These are phyloP conservation scores for Momotus momota DNA, from an alignment of 2,797 vertebrate genomes.

Conservation along the genomic window DNA sequence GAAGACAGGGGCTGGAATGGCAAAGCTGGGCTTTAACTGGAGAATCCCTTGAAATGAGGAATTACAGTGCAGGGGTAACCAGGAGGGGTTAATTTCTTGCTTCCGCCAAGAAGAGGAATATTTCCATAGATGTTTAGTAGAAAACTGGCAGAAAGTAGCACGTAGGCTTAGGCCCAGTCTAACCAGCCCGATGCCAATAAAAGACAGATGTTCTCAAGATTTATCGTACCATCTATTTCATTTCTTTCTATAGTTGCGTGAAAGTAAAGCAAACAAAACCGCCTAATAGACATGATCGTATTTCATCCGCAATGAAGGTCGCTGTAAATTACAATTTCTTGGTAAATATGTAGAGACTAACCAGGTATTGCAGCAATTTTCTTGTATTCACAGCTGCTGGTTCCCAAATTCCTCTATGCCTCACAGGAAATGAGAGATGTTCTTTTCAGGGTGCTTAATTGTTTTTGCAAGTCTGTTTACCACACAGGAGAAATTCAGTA, in stretches of 20 bases:
- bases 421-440: conserved; percentile 48
- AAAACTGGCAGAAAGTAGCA: not conserved
- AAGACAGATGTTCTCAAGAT: not conserved
- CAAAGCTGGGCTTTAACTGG: not conserved
- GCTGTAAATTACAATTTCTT: not conserved
- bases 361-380: conserved; percentile 20
- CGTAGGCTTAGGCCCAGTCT: not conserved
- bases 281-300: not conserved
- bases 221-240: not conserved
- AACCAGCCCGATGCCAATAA: not conserved
- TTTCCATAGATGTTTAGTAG: not conserved
- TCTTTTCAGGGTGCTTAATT: conserved; percentile 57
- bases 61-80: not conserved
- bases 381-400: conserved; percentile 4
- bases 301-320: not conserved
- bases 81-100: not conserved
- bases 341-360: not conserved
- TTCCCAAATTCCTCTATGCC: conserved; percentile 37
- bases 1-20: not conserved
- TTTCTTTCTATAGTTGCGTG: not conserved
- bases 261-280: not conserved
- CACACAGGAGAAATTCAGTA: conserved; percentile 47
- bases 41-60: not conserved
- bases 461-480: conserved; percentile 60
- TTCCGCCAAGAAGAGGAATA: not conserved